Percentiles rank a stretch among this genome's conserved stretches.
These are phyloP conservation scores for Pluvianellus socialis DNA, from an alignment of 2,113 vertebrate genomes.

Conservation along the genomic window DNA sequence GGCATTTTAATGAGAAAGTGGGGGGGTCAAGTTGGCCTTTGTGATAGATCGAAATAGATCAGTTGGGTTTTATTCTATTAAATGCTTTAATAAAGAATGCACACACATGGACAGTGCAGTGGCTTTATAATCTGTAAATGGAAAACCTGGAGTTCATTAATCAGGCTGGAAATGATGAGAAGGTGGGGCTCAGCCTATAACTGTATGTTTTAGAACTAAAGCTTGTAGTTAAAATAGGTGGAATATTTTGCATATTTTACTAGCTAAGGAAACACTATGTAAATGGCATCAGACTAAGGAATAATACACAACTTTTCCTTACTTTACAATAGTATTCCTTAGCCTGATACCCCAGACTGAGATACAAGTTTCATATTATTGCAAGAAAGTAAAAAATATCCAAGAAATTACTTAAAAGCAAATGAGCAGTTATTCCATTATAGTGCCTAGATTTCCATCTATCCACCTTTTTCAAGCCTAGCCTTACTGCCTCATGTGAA, in stretches of 20 bases:
- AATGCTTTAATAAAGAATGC: background rate
- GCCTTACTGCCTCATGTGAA: background rate
- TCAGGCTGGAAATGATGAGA: background rate
- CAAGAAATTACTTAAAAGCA: background rate
- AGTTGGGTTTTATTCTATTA: background rate
- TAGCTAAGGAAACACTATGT: background rate
- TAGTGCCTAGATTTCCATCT: background rate
- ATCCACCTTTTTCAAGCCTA: background rate
- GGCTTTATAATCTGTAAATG: conserved; percentile 1
- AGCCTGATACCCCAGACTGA: background rate
- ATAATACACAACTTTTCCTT: background rate
- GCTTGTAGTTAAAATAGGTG: background rate
- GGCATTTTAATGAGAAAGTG: background rate
- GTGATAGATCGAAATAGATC: background rate
- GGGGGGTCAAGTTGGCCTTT: conserved; percentile 5
- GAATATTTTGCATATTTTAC: background rate
- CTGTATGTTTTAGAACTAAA: conserved; percentile 19
- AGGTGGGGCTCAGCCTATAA: background rate
- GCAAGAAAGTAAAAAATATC: background rate
- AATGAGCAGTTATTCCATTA: background rate
- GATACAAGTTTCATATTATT: background rate
- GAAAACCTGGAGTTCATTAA: conserved; percentile 25
- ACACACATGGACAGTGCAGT: background rate
- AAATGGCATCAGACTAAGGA: background rate
- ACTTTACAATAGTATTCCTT: background rate